Conservation (phyloP, 2,113 vertebrate species). For the Glareola pratincola region DNA sequence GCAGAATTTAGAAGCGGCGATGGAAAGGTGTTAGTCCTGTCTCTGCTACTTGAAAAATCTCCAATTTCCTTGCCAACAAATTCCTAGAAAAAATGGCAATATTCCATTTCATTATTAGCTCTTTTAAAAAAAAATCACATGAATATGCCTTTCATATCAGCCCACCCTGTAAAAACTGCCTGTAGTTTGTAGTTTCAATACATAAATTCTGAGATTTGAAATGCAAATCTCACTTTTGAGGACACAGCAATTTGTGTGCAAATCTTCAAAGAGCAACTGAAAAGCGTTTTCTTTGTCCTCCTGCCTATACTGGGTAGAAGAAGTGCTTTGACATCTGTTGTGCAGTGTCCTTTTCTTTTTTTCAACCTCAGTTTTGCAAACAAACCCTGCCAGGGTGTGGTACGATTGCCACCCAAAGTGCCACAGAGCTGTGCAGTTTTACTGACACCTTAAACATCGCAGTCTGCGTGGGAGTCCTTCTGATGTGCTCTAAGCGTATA, state of each 20-base stretch:
- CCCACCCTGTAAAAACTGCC: constrained; percentile 20
- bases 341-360: not conserved
- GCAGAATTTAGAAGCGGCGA: constrained; percentile 1
- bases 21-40: not conserved
- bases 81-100: constrained; percentile 49
- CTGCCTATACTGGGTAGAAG: not conserved
- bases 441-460: not conserved
- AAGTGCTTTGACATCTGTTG: not conserved
- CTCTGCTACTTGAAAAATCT: constrained; percentile 38
- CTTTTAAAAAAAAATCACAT: constrained; percentile 28
- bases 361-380: not conserved
- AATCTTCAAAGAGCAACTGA: constrained; percentile 5
- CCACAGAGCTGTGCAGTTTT: not conserved
- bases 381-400: not conserved
- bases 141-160: constrained; percentile 45
- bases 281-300: not conserved
- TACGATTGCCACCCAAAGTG: not conserved
- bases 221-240: constrained; percentile 25
- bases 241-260: not conserved
- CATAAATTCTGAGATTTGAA: constrained; percentile 33
- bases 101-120: constrained; percentile 53
- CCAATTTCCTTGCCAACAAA: constrained; percentile 40
- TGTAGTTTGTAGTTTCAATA: constrained; percentile 32
- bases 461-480: not conserved
- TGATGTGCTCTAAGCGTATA: not conserved